Conservation (phyloP, 2,113 vertebrate species). For the Forbesichthys agassizii region DNA sequence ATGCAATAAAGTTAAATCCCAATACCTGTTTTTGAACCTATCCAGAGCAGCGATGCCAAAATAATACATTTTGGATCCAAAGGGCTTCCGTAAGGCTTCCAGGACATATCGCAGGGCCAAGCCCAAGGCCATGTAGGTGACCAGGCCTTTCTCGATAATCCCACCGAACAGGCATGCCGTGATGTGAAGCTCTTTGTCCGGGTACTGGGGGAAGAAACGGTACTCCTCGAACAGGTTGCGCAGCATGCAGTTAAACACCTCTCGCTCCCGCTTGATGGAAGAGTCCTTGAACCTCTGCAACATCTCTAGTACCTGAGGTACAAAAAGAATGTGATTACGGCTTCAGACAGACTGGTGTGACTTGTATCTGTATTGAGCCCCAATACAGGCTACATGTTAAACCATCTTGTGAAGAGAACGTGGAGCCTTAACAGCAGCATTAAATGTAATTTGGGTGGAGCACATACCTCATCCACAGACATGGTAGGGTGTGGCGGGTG, state of each 20-base stretch:
- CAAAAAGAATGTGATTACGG: background rate
- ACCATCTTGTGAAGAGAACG: too few relatives aligned
- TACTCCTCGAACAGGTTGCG: slow-evolving; percentile 98
- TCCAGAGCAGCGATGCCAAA: slow-evolving; percentile 99
- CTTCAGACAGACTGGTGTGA: too few relatives aligned
- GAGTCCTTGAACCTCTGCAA: slow-evolving; percentile 98
- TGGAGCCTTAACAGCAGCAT: too few relatives aligned
- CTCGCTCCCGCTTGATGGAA: slow-evolving; percentile 93
- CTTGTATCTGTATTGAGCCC: too few relatives aligned
- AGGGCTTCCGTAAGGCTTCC: slow-evolving; percentile 98
- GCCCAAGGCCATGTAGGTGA: slow-evolving; percentile 97
- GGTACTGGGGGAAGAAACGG: slow-evolving; percentile 97
- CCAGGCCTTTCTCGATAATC: slow-evolving; percentile 98
- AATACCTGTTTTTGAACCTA: slow-evolving; percentile 98
- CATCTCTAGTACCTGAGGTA: slow-evolving; percentile 93
- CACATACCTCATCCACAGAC: slow-evolving; percentile 97
- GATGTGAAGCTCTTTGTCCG: slow-evolving; percentile 98
- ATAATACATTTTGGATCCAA: slow-evolving; percentile 99
- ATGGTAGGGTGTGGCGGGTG: slow-evolving; percentile 99
- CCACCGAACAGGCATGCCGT: slow-evolving; percentile 98
- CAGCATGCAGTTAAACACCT: slow-evolving; percentile 99
- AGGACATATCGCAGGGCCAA: slow-evolving; percentile 96
- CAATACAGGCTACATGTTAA: too few relatives aligned
- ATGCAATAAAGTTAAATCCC: background rate
- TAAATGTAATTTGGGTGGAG: background rate